Conservation (phyloP, 2,113 vertebrate genomes). For the Tetrax tetrax region DNA sequence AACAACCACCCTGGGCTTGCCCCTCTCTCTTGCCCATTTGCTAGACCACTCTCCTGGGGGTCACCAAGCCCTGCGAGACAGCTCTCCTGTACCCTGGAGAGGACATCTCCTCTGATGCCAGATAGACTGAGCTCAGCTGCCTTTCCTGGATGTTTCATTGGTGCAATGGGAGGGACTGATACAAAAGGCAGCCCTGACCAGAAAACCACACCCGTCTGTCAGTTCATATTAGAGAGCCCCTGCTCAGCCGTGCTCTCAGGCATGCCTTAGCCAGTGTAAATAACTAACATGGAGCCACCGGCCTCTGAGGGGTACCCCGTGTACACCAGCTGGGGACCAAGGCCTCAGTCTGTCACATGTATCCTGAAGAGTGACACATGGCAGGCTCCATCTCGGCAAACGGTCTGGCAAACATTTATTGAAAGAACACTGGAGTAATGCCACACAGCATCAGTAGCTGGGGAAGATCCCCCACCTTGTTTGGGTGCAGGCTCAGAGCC, state of each 20-base stretch:
- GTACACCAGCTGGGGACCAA: neutral
- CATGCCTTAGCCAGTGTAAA: neutral
- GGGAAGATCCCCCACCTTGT: fast-evolving
- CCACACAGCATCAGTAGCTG: neutral
- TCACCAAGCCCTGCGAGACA: neutral
- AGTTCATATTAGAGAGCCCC: neutral
- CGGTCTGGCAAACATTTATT: neutral
- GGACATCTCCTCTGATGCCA: neutral
- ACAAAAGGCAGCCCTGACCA: neutral
- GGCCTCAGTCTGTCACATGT: neutral
- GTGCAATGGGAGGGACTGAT: neutral
- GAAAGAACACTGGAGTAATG: neutral
- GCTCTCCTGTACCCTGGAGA: neutral
- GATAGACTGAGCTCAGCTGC: neutral
- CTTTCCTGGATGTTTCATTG: neutral
- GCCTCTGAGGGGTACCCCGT: neutral
- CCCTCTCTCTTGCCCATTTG: neutral
- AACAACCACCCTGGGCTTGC: neutral
- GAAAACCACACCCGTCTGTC: neutral
- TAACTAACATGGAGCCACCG: neutral
- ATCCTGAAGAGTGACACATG: neutral
- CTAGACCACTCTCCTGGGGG: neutral
- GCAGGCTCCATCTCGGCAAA: neutral
- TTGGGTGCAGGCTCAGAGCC: neutral
- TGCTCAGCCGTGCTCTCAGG: neutral